Evolutionary conservation across 2,888 invertebrate genomes (phyloP), one percentile per base, ranked within the genome.

Genomic region (Oasisia sp.): DNA sequence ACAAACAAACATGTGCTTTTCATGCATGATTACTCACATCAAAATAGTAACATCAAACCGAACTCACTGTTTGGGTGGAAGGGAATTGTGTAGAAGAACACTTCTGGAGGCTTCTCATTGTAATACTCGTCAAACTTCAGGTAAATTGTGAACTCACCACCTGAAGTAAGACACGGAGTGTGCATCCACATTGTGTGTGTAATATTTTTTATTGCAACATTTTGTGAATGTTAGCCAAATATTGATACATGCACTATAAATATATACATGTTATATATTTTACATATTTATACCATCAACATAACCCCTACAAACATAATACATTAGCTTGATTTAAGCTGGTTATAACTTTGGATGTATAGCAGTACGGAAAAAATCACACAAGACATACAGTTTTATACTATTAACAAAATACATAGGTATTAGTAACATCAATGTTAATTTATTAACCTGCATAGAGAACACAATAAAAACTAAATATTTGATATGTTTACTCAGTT

Each of bases 31-130:
- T n/a, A n/a, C n/a, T 58, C 27, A 7, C 45, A 58, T 5, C 0
- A 38, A 32, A 56, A 91, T 3, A 91, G 74, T 14, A 7, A 32
- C 7, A n/a, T 74, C 19, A 89, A 91, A 89, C n/a, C 11, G 14
- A 38, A 93, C 95, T 94, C 93, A 96, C 96, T 95, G 94, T 96
- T 96, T 91, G 96, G 96, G 94, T 96, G 96, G 92, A 95, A 96
- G 45, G 96, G 96, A 92, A 96, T 95, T 1, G 96, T 96, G 92
- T 96, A 95, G 92, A 96, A 96, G 92, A 95, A 95, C 3, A 96
- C 94, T 92, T 95, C 94, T 92, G 96, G 96, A 91, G 96, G 95
- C 89, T 94, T 93, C 0, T 93, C 50, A 92, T 95, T 95, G 92
- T 94, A 96, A 93, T 95, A 93, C 92, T 96, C 96, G 94, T 95